These are phyloP conservation scores for Anas georgica DNA, from an alignment of 2,797 vertebrate genomes.

Conservation along the genomic window DNA sequence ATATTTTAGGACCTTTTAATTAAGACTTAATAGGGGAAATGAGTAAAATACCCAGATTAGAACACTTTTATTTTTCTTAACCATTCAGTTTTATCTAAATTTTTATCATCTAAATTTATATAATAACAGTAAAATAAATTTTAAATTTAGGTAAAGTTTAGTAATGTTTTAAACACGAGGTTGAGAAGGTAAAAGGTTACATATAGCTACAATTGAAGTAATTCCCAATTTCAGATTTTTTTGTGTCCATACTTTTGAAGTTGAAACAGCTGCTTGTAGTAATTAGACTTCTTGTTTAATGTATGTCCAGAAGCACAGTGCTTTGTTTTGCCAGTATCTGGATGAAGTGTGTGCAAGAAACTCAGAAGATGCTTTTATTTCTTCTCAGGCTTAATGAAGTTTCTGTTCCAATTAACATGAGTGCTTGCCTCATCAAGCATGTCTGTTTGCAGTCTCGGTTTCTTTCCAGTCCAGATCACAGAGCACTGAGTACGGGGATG, in stretches of 20 bases:
- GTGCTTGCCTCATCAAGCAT: background rate
- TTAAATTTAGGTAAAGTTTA: background rate
- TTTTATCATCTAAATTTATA: background rate
- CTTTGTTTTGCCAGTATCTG: background rate
- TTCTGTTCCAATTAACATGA: background rate
- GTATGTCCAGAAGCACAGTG: background rate
- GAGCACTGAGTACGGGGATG: background rate
- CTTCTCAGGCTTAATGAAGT: background rate
- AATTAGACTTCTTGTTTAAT: background rate
- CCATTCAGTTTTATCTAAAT: background rate
- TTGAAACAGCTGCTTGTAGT: background rate
- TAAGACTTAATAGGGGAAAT: background rate
- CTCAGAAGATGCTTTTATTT: background rate
- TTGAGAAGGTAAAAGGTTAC: background rate
- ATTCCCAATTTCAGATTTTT: background rate
- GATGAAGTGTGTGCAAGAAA: background rate
- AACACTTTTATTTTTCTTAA: background rate
- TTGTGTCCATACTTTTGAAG: background rate
- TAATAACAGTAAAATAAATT: background rate
- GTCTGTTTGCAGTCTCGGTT: background rate
- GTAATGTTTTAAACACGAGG: background rate
- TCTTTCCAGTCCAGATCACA: background rate
- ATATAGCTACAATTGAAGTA: rapidly evolving
- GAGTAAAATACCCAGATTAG: background rate
- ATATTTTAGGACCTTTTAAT: background rate